Evolutionary conservation across 2,888 invertebrate species (phyloP).

Genomic region (Mythimna lalbum): DNA sequence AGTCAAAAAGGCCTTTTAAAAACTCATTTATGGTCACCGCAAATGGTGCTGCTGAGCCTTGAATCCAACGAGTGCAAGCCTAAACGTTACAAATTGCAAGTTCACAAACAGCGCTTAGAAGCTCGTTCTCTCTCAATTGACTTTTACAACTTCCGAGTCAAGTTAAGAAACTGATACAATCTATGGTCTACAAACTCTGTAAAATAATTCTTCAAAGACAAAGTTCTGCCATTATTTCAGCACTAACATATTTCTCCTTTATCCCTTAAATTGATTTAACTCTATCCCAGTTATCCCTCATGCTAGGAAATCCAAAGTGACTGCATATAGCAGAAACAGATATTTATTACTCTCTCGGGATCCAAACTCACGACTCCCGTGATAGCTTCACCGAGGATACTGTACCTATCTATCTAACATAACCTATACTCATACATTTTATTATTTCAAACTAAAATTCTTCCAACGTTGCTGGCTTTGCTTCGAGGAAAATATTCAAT

Average conservation of each 20-base stretch:
- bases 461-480: conserved; percentile 24
- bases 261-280: conserved; percentile 57
- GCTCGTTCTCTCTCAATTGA: conserved; percentile 52
- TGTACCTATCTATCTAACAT: conserved; percentile 32
- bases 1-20: background rate
- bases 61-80: conserved; percentile 13
- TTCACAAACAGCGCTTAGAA: conserved; percentile 43
- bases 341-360: conserved; percentile 62
- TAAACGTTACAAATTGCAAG: conserved; percentile 41
- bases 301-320: conserved; percentile 59
- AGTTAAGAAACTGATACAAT: conserved; percentile 52
- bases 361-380: conserved; percentile 52
- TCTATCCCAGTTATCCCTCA: conserved; percentile 50
- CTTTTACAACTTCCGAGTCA: conserved; percentile 51
- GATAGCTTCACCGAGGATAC: conserved; percentile 36
- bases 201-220: conserved; percentile 42
- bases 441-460: conserved; percentile 46
- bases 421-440: conserved; percentile 54
- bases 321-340: conserved; percentile 60
- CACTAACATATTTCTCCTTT: conserved; percentile 46
- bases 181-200: conserved; percentile 41
- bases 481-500: conserved; percentile 13
- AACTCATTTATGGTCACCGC: background rate
- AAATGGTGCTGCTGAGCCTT: conserved; percentile 1
- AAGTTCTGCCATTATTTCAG: conserved; percentile 40